Evolutionary conservation across 2,113 vertebrate species (phyloP).

Genomic region (Myrmophylax atrothorax): DNA sequence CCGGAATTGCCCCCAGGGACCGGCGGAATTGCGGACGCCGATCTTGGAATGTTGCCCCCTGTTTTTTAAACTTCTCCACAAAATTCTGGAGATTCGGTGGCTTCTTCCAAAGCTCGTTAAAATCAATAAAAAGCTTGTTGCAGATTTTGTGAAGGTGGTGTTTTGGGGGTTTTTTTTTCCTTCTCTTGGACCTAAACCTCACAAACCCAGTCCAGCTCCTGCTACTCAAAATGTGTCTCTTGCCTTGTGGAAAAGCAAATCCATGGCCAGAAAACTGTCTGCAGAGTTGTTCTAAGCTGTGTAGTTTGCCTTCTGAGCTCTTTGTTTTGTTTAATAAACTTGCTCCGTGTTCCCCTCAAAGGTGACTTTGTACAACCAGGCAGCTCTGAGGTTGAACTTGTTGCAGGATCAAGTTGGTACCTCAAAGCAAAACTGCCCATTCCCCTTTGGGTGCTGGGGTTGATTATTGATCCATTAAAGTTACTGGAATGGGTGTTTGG

Average conservation of each 20-base stretch:
- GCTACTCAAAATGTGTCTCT: not conserved
- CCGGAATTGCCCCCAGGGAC: too few relatives aligned
- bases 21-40: not conserved
- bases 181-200: not conserved
- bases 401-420: not conserved
- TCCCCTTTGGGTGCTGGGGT: not conserved
- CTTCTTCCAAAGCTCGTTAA: conserved; percentile 13
- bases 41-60: not conserved
- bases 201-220: not conserved
- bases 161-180: not conserved
- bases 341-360: not conserved
- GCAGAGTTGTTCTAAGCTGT: not conserved
- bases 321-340: not conserved
- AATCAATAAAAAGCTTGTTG: conserved; percentile 31
- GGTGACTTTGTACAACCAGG: not conserved
- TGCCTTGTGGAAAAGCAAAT: not conserved
- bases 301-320: not conserved
- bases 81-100: not conserved
- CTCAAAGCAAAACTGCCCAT: not conserved
- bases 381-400: not conserved
- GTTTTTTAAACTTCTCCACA: not conserved
- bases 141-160: not conserved
- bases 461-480: not conserved
- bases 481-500: not conserved
- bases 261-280: not conserved